Conservation (phyloP, 2,888 invertebrate genomes). For the Nasonovia ribisnigri region DNA sequence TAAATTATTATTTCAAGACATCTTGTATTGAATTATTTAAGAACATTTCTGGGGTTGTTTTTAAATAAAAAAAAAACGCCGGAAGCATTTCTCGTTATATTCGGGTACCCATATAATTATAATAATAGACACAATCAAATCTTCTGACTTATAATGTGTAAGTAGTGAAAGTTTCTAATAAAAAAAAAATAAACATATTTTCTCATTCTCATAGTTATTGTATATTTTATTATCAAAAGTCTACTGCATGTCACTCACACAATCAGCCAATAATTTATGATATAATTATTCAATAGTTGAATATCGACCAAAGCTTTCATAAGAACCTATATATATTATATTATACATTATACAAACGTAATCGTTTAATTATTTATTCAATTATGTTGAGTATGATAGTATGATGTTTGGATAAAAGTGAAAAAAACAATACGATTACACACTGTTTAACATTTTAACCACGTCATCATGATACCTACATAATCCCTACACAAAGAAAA, state of each 20-base stretch:
- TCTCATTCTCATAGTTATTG: slow-evolving; percentile 18
- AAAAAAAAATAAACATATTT: slow-evolving; percentile 25
- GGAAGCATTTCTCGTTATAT: slow-evolving; percentile 8
- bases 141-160: not conserved
- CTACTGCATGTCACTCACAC: not conserved
- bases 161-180: slow-evolving; percentile 46
- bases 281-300: slow-evolving; percentile 16
- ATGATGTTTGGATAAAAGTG: slow-evolving; percentile 29
- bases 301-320: slow-evolving; percentile 11
- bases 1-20: not conserved
- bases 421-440: slow-evolving; percentile 1
- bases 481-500: not conserved
- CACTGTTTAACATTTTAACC: slow-evolving; percentile 39
- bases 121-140: slow-evolving; percentile 46
- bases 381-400: not conserved
- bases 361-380: slow-evolving; percentile 28
- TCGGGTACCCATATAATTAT: slow-evolving; percentile 17
- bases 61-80: slow-evolving; percentile 8
- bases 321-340: not conserved
- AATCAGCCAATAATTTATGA: not conserved
- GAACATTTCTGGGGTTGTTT: slow-evolving; percentile 14
- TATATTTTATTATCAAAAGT: slow-evolving; percentile 13
- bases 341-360: not conserved
- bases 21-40: not conserved
- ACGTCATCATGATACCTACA: not conserved